Evolutionary conservation across 1,140 invertebrate species (phyloP).

Genomic region (Tetragnatha versicolor): DNA sequence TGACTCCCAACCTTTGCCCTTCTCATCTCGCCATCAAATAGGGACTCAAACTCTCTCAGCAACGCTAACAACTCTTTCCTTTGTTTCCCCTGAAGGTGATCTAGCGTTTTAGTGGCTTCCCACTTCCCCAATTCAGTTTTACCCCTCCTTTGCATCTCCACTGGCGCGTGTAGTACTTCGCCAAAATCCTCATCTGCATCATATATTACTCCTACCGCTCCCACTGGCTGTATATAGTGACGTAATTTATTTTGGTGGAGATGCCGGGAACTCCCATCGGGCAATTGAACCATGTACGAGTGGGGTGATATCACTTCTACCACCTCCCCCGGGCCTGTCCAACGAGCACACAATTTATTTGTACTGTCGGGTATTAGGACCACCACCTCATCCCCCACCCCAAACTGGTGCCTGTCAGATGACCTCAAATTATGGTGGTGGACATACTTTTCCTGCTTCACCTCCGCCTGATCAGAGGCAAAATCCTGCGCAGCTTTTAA

Average conservation of each 20-base stretch:
- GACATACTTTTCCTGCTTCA: not conserved
- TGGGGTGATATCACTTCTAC: not conserved
- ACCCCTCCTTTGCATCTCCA: not conserved
- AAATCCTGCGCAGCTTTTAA: not conserved
- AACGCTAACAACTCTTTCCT: not conserved
- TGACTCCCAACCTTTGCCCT: not conserved
- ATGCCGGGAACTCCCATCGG: not conserved
- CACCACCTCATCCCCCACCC: not conserved
- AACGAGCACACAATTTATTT: not conserved
- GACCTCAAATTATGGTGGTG: not conserved
- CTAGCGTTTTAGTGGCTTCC: no score
- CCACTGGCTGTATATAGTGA: not conserved
- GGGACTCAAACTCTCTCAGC: not conserved
- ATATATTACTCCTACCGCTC: not conserved
- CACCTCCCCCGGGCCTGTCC: not conserved
- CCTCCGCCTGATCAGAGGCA: not conserved
- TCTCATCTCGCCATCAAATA: not conserved
- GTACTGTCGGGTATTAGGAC: not conserved
- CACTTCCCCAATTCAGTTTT: no score
- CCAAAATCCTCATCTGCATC: constrained; percentile 14
- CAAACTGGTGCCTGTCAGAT: not conserved
- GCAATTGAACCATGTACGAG: not conserved
- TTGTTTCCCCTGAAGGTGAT: not conserved
- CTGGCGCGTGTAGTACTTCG: not conserved
- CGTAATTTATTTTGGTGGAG: constrained; percentile 19